These are phyloP conservation scores for Cheilosia urbana DNA, from an alignment of 2,888 invertebrate species.

Conservation along the genomic window DNA sequence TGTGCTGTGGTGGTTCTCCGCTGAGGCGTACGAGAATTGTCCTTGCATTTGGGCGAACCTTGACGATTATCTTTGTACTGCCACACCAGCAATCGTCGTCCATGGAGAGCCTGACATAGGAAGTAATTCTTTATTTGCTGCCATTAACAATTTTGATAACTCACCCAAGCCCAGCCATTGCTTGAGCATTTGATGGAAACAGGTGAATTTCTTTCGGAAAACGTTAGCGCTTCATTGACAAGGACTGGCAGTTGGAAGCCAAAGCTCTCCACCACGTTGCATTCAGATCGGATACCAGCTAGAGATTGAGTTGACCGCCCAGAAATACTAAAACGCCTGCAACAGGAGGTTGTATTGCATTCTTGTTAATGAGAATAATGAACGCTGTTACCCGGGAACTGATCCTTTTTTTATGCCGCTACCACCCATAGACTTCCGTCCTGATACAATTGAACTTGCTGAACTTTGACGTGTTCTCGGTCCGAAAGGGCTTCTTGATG, in stretches of 20 bases:
- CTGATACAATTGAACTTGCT: constrained; percentile 76
- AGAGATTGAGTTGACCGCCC: constrained; percentile 88
- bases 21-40: constrained; percentile 83
- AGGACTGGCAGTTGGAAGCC: constrained; percentile 93
- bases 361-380: not conserved
- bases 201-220: constrained; percentile 86
- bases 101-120: constrained; percentile 90
- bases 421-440: constrained; percentile 79
- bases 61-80: constrained; percentile 86
- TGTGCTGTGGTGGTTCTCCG: constrained; percentile 85
- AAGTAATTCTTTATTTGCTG: constrained; percentile 6
- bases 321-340: constrained; percentile 85
- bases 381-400: constrained; percentile 76
- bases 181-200: constrained; percentile 85
- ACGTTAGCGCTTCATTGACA: constrained; percentile 94
- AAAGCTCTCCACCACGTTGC: constrained; percentile 90
- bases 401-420: constrained; percentile 79
- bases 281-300: constrained; percentile 90
- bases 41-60: constrained; percentile 77
- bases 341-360: not conserved
- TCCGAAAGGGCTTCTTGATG: constrained; percentile 78
- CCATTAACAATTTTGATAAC: constrained; percentile 77
- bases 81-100: constrained; percentile 94
- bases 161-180: constrained; percentile 86
- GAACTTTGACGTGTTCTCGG: constrained; percentile 78